Evolutionary conservation across 1,140 invertebrate species (phyloP).

Genomic region (Carcinoscorpius rotundicauda): DNA sequence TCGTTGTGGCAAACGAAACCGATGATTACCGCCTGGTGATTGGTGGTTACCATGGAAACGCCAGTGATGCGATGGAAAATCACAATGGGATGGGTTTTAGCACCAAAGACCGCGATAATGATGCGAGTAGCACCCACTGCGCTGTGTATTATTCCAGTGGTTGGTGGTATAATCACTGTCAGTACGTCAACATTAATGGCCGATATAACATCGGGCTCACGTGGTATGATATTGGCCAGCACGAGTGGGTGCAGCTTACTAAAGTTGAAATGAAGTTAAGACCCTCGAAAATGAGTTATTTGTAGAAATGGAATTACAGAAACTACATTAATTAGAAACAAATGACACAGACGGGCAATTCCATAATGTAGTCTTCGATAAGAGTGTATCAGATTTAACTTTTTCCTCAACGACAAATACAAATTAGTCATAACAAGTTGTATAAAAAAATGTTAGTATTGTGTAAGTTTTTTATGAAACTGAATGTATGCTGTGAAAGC

Average conservation of each 20-base stretch:
- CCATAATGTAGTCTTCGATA: too few species aligned
- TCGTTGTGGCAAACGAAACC: slow-evolving; percentile 47
- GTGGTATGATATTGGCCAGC: slow-evolving; percentile 69
- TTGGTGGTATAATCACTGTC: slow-evolving; percentile 59
- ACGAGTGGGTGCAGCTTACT: slow-evolving; percentile 77
- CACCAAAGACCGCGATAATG: slow-evolving; percentile 56
- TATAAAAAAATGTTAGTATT: too few species aligned
- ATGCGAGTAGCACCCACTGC: slow-evolving; percentile 56
- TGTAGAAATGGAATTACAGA: too few species aligned
- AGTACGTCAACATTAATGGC: slow-evolving; percentile 85
- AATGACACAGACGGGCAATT: too few species aligned
- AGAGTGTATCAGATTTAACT: too few species aligned
- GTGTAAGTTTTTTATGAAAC: too few species aligned
- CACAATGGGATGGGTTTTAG: slow-evolving; percentile 59
- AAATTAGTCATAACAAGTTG: too few species aligned
- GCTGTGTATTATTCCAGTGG: slow-evolving; percentile 41
- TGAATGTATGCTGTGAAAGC: too few species aligned
- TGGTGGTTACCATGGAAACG: slow-evolving; percentile 45
- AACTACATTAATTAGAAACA: too few species aligned
- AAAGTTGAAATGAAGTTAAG: slow-evolving; percentile 69
- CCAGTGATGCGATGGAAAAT: slow-evolving; percentile 51
- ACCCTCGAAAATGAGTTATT: slow-evolving; percentile 22
- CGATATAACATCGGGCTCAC: slow-evolving; percentile 73
- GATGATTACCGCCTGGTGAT: slow-evolving; percentile 50
- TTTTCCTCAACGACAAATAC: too few species aligned